These are phyloP conservation scores for Vanacampus margaritifer DNA, from an alignment of 2,113 vertebrate species.

Conservation along the genomic window DNA sequence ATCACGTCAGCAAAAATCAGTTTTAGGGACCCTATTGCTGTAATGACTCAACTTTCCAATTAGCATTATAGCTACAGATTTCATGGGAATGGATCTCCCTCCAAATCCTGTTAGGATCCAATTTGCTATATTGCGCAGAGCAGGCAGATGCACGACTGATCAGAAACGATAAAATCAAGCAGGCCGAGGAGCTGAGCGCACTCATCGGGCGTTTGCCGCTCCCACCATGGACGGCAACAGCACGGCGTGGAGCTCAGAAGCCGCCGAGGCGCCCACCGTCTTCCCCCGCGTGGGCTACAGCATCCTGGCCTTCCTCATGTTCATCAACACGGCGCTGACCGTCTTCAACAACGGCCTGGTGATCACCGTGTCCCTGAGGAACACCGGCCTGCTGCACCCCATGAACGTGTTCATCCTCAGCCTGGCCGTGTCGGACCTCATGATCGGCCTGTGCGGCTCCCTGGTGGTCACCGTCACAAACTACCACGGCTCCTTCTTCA, in stretches of 20 bases:
- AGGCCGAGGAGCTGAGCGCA: slow-evolving; percentile 1
- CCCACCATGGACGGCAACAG: slow-evolving; percentile 50
- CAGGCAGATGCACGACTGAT: slow-evolving; percentile 54
- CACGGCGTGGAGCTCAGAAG: slow-evolving; percentile 17
- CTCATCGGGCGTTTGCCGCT: slow-evolving; percentile 1
- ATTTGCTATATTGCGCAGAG: slow-evolving; percentile 53
- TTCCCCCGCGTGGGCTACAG: slow-evolving; percentile 64
- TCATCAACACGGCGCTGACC: slow-evolving; percentile 62
- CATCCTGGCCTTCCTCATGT: slow-evolving; percentile 67
- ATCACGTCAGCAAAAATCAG: not conserved
- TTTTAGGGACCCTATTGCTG: not conserved
- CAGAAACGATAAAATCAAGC: slow-evolving; percentile 41
- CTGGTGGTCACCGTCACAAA: slow-evolving; percentile 66
- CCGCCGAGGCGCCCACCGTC: slow-evolving; percentile 37
- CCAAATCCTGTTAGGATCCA: slow-evolving; percentile 52
- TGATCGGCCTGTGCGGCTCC: slow-evolving; percentile 63
- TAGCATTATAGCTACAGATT: slow-evolving; percentile 41
- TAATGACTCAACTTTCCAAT: slow-evolving; percentile 31
- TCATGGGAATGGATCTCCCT: slow-evolving; percentile 43
- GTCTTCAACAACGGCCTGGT: slow-evolving; percentile 68
- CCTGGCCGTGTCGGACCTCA: slow-evolving; percentile 66
- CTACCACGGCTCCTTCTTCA: slow-evolving; percentile 63
- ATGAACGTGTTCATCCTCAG: slow-evolving; percentile 62
- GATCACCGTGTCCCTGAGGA: slow-evolving; percentile 57
- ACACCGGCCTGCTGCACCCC: slow-evolving; percentile 58